Conservation (phyloP, 2,888 invertebrate species). For the Xestoiulus laeticollis region DNA sequence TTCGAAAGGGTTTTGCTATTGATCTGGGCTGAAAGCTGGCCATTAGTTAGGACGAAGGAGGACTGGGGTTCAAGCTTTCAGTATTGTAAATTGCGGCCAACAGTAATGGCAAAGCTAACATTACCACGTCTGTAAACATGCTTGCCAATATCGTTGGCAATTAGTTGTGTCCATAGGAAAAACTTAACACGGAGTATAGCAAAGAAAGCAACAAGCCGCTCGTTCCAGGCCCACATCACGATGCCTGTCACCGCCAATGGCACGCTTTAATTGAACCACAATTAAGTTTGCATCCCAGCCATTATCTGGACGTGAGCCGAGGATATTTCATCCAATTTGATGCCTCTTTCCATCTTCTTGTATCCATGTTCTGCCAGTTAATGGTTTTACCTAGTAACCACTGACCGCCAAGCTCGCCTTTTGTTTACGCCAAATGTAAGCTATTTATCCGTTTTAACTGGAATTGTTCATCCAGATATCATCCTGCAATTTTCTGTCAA, state of each 20-base stretch:
- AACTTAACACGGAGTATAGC: background rate
- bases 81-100: constrained; percentile 36
- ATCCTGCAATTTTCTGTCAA: background rate
- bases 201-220: constrained; percentile 35
- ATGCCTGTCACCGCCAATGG: constrained; percentile 2
- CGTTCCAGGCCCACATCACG: constrained; percentile 19
- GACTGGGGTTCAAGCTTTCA: background rate
- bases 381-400: background rate
- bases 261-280: constrained; percentile 19
- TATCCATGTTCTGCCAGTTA: background rate
- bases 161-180: constrained; percentile 16
- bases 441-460: background rate
- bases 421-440: background rate
- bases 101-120: constrained; percentile 33
- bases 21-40: constrained; percentile 17
- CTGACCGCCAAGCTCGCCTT: background rate
- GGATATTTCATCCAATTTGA: constrained; percentile 5
- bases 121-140: constrained; percentile 35
- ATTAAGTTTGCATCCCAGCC: constrained; percentile 17
- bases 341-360: background rate
- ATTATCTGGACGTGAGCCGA: background rate
- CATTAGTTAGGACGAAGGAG: constrained; percentile 1
- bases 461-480: background rate
- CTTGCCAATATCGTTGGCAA: constrained; percentile 6
- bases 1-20: background rate